Evolutionary conservation across 2,797 vertebrate species (phyloP).

Genomic region (Tauraco hartlaubi): DNA sequence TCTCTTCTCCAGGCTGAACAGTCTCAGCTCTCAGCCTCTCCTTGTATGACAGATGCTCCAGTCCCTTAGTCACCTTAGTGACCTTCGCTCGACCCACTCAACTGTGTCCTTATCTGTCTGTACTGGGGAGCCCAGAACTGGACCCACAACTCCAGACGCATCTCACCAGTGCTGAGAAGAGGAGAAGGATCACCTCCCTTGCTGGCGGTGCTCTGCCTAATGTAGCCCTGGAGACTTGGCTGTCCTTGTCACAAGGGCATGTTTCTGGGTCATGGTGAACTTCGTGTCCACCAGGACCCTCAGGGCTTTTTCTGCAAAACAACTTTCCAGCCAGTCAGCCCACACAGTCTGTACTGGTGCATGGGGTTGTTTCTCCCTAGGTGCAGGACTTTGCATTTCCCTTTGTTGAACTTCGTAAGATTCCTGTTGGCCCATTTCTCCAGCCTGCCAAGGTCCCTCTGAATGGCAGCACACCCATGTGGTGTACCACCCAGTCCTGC

Average conservation of each 20-base stretch:
- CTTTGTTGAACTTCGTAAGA: not conserved
- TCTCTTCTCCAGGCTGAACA: not conserved
- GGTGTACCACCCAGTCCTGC: not conserved
- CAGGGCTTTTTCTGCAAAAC: not conserved
- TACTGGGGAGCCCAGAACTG: not conserved
- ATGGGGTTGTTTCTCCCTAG: not conserved
- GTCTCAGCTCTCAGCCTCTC: not conserved
- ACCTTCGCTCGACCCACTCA: not conserved
- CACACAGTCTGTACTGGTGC: not conserved
- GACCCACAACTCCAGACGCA: not conserved
- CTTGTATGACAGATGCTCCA: not conserved
- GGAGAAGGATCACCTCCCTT: not conserved
- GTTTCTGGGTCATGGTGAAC: not conserved
- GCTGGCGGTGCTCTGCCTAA: not conserved
- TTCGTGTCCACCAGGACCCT: not conserved
- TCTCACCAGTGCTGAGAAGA: not conserved
- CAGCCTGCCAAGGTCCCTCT: not conserved
- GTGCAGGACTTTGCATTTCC: not conserved
- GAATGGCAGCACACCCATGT: not conserved
- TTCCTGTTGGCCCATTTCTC: not conserved
- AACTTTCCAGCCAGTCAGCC: not conserved
- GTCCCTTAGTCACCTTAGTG: not conserved
- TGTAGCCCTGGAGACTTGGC: not conserved
- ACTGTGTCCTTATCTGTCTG: not conserved
- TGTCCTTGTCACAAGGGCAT: not conserved